Base-by-base conservation (phyloP, 2,113 vertebrate genomes). In the Todiramphus chloris region DNA sequence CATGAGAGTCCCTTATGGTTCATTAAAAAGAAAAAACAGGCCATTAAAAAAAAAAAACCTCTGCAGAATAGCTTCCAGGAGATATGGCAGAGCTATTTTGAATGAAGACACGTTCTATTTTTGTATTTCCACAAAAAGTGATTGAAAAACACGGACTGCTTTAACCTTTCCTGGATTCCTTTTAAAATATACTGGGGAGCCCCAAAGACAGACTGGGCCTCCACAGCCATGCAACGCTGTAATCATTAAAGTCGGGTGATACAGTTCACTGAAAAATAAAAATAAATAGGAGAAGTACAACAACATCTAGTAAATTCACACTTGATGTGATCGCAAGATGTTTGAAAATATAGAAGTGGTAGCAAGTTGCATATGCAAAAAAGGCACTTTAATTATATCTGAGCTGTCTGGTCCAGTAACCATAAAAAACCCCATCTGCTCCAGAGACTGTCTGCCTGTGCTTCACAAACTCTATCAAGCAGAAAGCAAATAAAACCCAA, bases 351-450 rank as follows among this genome's bases (percentile, higher is more conserved):
- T 0, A 93, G 83, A 93, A 90, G 68, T 1, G 3, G n/a, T 43
- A 67, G 59, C 82, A 90, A 90, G 33, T 2, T 66, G 46, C 43
- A 56, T 81, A 95, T 92, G 92, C 76, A 96, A 90, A 94, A 85
- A 78, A 90, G 48, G 39, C 35, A 44, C 35, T 90, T 94, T 59
- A 93, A 90, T 83, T 90, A 46, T 75, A 89, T 68, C 77, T 41
- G n/a, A 6, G 6, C 64, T 68, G 73, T 75, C 88, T 92, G 90
- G 73, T 63, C 56, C 69, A 60, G 48, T 58, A 90, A 93, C 84
- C 89, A 79, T 84, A 87, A 87, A 83, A 60, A 28, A 87, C 10
- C 24, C 43, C 15, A 16, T 72, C 44, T 93, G 72, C n/a, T 70
- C 55, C 63, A 60, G 33, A 95, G 66, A 64, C 51, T 27, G 55